A percentile compares a stretch with the other conserved stretches of the same genome.
These are phyloP conservation scores for Polydrusus pterygomalis DNA, from an alignment of 2,888 invertebrate species.

Conservation along the genomic window DNA sequence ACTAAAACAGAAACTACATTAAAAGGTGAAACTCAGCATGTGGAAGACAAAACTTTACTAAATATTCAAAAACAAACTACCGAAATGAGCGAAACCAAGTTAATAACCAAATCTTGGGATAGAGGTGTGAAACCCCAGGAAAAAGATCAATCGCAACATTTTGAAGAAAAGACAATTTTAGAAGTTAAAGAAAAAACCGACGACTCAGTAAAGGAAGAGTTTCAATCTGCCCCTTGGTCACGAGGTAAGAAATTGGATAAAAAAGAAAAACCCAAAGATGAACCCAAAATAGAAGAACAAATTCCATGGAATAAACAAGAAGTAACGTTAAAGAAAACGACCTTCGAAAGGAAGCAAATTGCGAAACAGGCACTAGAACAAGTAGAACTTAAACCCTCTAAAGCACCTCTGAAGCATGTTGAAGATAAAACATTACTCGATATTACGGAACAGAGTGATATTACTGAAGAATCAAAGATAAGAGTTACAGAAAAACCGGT, in stretches of 20 bases:
- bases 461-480: conserved; percentile 12
- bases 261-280: conserved; percentile 20
- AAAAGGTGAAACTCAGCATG: conserved; percentile 30
- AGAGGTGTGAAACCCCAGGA: conserved; percentile 28
- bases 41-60: conserved; percentile 47
- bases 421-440: conserved; percentile 24
- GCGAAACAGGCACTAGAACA: conserved; percentile 74
- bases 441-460: conserved; percentile 6
- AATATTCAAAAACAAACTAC: conserved; percentile 36
- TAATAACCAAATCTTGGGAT: conserved; percentile 34
- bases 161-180: conserved; percentile 31
- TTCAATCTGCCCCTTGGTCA: conserved; percentile 54
- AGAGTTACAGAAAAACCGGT: neutral
- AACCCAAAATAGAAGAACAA: conserved; percentile 22
- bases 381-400: conserved; percentile 62
- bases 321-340: conserved; percentile 72
- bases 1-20: neutral
- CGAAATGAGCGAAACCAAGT: conserved; percentile 26
- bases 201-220: neutral
- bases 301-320: conserved; percentile 75
- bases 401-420: neutral
- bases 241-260: conserved; percentile 26
- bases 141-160: conserved; percentile 23
- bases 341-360: conserved; percentile 71
- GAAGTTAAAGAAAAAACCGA: conserved; percentile 19